Base-by-base conservation (phyloP, 2,888 invertebrate species). In the Tridacna crocea region DNA sequence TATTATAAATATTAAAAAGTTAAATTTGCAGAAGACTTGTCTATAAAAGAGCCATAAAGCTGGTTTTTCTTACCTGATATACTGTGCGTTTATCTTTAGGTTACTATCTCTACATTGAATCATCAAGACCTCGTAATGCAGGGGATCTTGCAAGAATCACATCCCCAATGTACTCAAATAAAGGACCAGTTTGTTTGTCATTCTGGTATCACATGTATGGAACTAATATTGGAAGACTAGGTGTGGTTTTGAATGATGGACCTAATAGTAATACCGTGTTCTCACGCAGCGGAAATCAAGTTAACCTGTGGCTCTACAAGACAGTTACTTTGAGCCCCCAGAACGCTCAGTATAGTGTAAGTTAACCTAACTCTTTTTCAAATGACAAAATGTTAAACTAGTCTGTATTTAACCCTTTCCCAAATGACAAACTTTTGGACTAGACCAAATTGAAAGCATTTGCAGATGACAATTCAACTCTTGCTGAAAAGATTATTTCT, bases 81-180 rank as follows among this genome's bases (percentile, higher is more conserved):
- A 10, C 13, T 61, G 22, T 11, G 10, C 15, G 11, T 15, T 22
- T 26, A 22, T 26, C 79, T 78, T 0, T 82, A 91, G 92, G 93
- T 26, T 89, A 91, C 80, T 93, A 92, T 84, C 82, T 92, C 58
- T 92, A 90, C 82, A 90, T 92, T 36, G 92, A 92, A 76, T 82
- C 90, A 10, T 91, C 95, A 4, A 95, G 95, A 84, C 96, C 96
- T 0, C 93, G 96, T 65, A 90, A 95, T 80, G 95, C 95, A 6
- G 96, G 96, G 0, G 96, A 96, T 89, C 93, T 94, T 27, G 96
- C 96, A 0, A 93, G 95, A 36, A 83, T 92, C 24, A 83, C 87
- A 26, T 90, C 90, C 70, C 90, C 90, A 11, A 73, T 76, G 58
- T 90, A 88, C 75, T 72, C 72, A n/a, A 82, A 88, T 58, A 81